Evolutionary conservation across 2,888 invertebrate species (phyloP).

Genomic region (Bruchidius siliquastri): DNA sequence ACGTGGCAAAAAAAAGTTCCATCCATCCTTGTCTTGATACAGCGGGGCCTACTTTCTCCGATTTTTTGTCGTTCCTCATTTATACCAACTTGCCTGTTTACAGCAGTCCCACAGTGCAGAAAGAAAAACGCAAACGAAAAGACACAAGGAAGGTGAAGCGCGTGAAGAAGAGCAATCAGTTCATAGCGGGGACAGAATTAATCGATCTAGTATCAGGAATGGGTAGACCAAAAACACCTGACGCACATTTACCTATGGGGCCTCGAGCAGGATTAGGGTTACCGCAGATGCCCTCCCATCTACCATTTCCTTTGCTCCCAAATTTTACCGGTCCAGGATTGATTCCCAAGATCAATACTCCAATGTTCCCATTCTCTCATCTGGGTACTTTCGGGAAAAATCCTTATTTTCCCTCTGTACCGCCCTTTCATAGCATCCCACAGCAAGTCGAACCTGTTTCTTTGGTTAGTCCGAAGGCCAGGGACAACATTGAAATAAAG

Average conservation of each 20-base stretch:
- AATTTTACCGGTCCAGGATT: slow-evolving; percentile 45
- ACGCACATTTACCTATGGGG: slow-evolving; percentile 31
- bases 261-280: slow-evolving; percentile 19
- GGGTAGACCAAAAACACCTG: slow-evolving; percentile 45
- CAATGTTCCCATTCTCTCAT: slow-evolving; percentile 43
- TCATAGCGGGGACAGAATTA: slow-evolving; percentile 26
- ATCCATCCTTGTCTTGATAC: too few relatives aligned
- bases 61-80: too few relatives aligned
- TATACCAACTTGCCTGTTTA: too few relatives aligned
- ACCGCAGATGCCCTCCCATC: slow-evolving; percentile 30
- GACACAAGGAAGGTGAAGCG: slow-evolving; percentile 39
- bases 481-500: slow-evolving; percentile 17
- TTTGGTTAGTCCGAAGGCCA: slow-evolving; percentile 24
- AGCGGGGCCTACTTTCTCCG: too few relatives aligned
- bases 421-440: slow-evolving; percentile 53
- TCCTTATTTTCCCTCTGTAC: slow-evolving; percentile 54
- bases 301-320: slow-evolving; percentile 54
- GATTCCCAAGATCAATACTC: slow-evolving; percentile 24
- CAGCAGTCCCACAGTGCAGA: slow-evolving; percentile 58
- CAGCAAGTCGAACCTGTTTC: slow-evolving; percentile 34
- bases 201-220: slow-evolving; percentile 30
- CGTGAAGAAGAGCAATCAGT: slow-evolving; percentile 29
- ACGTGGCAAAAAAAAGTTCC: too few relatives aligned
- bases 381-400: slow-evolving; percentile 53
- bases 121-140: slow-evolving; percentile 50